A percentile compares a stretch with the other conserved stretches of the same genome.
Evolutionary conservation across 2,797 vertebrate genomes (phyloP).

Genomic region (Myiotriccus ornatus): DNA sequence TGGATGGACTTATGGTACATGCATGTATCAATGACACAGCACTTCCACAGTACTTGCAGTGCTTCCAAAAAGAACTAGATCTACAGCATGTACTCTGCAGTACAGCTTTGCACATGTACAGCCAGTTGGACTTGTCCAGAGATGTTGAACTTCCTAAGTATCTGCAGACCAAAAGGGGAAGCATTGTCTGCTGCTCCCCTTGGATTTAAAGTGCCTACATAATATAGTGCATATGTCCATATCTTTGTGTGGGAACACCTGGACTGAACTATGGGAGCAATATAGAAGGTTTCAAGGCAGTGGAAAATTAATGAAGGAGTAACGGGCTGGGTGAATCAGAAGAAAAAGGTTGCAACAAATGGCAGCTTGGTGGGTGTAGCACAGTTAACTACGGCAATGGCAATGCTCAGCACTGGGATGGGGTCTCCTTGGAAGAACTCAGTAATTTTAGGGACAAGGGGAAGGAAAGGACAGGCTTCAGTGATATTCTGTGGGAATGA

Average conservation of each 20-base stretch:
- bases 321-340: not conserved
- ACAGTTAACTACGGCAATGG: not conserved
- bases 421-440: not conserved
- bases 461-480: not conserved
- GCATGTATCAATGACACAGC: slow-evolving; percentile 10
- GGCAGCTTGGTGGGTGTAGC: not conserved
- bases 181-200: not conserved
- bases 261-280: not conserved
- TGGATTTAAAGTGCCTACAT: not conserved
- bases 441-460: not conserved
- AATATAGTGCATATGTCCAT: not conserved
- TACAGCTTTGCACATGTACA: not conserved
- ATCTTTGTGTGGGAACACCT: not conserved
- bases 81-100: not conserved
- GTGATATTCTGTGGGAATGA: not conserved
- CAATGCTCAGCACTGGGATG: not conserved
- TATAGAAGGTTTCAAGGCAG: not conserved
- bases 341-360: not conserved
- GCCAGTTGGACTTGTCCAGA: not conserved
- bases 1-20: not conserved
- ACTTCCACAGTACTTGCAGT: not conserved
- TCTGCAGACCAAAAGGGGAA: not conserved
- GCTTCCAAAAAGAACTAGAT: not conserved
- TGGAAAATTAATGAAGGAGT: not conserved
- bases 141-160: not conserved